Base-by-base conservation (phyloP, 2,797 vertebrate genomes). In the Poeciliopsis turneri region DNA sequence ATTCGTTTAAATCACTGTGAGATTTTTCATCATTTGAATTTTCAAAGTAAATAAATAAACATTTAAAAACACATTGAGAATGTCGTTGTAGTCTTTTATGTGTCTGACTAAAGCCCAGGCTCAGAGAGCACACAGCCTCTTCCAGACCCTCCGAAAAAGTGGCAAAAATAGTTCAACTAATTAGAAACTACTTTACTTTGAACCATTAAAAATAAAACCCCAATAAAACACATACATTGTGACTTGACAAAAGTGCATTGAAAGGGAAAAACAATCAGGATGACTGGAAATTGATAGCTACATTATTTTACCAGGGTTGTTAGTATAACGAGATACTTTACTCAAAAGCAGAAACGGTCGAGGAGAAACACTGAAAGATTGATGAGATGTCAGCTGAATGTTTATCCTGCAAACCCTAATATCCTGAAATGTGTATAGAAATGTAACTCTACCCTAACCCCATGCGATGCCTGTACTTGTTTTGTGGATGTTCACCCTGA, bases 381-480 rank as follows among this genome's bases (percentile, higher is more conserved):
- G 68, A 84, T 77, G 78, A 84, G 68, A 64, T 74, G 72, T 76
- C 66, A 72, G 5, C 11, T 66, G 55, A 84, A 82, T 36, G 82
- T 75, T 64, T 61, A 18, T 66, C 64, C 47, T 68, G 66, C 69
- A 79, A 0, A 6, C 43, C 81, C 69, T 68, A 55, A 72, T 81
- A 70, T 68, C 64, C 25, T 69, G n/a, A 33, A 33, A 82, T 81
- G 78, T 82, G 72, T 30, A 68, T 41, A 59, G 53, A 78, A 72
- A 59, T 43, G 72, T 72, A 80, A 43, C 81, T 85, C 76, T 91
- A 85, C 81, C 81, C 78, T 5, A 86, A 85, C 85, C 79, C 61
- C 78, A 79, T 84, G 68, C 77, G 83, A 28, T 88, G 88, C 77
- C 91, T 90, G 89, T 91, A 92, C 92, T 88, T 87, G 90, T 89